Conservation (phyloP, 2,888 invertebrate species). For the Nomada fabriciana region DNA sequence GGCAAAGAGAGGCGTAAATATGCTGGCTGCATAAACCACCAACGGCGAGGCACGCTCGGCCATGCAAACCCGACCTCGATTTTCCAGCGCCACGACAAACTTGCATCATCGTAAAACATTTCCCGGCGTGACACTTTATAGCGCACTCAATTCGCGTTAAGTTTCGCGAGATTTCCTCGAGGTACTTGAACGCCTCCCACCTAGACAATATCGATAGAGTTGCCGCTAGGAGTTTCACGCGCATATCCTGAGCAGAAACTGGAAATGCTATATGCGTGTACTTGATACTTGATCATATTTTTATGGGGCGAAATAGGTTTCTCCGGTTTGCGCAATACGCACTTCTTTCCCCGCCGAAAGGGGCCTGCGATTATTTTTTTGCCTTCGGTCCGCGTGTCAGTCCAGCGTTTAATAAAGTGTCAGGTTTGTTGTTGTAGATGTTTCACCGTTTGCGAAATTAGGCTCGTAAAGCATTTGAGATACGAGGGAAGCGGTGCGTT, state of each 20-base stretch:
- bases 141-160: constrained; percentile 52
- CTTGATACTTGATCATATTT: constrained; percentile 4
- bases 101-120: constrained; percentile 54
- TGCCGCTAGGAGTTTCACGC: neutral
- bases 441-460: neutral
- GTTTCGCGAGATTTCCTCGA: constrained; percentile 53
- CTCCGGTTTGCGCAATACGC: neutral
- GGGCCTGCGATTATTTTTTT: too few relatives aligned
- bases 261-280: neutral
- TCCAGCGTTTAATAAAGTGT: neutral
- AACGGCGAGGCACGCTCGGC: constrained; percentile 69
- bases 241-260: neutral
- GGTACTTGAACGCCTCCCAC: constrained; percentile 41
- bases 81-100: constrained; percentile 60
- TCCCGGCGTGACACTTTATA: constrained; percentile 56
- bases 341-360: too few relatives aligned
- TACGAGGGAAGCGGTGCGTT: neutral
- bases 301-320: neutral
- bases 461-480: neutral
- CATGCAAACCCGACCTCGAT: constrained; percentile 67
- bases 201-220: constrained; percentile 8
- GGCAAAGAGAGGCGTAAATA: constrained; percentile 74
- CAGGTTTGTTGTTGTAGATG: too few relatives aligned
- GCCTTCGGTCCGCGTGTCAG: too few relatives aligned
- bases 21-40: constrained; percentile 71